A percentile compares a stretch with the other conserved stretches of the same genome.
Conservation (phyloP, 2,113 vertebrate genomes). For the Limnothrissa miodon region DNA sequence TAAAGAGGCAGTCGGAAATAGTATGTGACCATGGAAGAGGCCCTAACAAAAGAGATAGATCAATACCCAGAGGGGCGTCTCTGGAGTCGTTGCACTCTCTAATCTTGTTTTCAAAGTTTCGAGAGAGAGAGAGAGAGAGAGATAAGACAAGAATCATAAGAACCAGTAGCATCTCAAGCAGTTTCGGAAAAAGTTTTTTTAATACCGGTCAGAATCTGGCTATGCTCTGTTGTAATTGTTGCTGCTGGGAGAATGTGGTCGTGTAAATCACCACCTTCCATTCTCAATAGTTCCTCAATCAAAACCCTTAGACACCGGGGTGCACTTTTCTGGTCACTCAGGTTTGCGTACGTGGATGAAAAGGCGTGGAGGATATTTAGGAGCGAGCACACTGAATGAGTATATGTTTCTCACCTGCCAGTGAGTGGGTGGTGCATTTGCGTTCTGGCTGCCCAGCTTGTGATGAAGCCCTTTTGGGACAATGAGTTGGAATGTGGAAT, state of each 20-base stretch:
- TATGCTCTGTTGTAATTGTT: background rate
- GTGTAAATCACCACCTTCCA: background rate
- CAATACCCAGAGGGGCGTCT: background rate
- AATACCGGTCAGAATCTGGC: background rate
- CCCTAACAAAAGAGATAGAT: background rate
- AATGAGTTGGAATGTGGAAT: slow-evolving; percentile 59
- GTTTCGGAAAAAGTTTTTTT: background rate
- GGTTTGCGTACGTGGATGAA: background rate
- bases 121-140: background rate
- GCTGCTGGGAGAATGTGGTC: background rate
- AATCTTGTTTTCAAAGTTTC: background rate
- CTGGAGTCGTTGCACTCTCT: background rate
- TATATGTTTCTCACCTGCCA: background rate
- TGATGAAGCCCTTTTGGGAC: background rate
- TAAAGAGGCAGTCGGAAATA: background rate
- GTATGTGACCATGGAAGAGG: background rate
- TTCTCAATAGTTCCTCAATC: background rate
- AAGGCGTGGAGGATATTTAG: background rate
- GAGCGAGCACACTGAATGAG: background rate
- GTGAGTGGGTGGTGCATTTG: background rate
- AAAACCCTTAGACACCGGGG: background rate
- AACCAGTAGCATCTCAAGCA: background rate
- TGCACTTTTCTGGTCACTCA: background rate
- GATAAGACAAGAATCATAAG: background rate
- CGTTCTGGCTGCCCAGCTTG: background rate